phyloP scores from a whole-genome alignment of 2,888 invertebrate genomes.

The Pherbina coryleti region DNA sequence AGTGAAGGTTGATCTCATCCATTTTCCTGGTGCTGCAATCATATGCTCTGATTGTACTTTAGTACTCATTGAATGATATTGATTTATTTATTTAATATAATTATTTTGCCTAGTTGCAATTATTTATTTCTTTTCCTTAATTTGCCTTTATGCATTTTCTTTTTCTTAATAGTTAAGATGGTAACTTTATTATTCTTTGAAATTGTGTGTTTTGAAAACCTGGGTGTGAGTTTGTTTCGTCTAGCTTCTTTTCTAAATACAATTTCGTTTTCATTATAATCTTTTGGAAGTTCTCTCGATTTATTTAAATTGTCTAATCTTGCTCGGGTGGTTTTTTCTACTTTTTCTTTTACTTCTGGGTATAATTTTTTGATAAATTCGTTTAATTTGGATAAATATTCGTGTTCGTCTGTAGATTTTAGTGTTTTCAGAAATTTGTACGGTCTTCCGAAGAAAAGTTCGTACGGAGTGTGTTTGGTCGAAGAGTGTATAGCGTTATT shows the following conservation, averaged over 20 bases:
- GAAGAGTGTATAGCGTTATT: conserved; percentile 21
- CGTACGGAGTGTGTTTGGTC: conserved; percentile 14
- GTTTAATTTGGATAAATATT: too few species aligned
- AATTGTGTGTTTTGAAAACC: conserved; percentile 34
- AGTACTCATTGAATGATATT: not conserved
- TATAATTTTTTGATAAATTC: conserved; percentile 35
- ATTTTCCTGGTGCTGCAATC: not conserved
- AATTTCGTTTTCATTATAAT: not conserved
- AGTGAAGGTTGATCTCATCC: not conserved
- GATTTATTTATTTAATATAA: too few species aligned
- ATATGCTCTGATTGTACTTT: not conserved
- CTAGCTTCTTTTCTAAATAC: conserved; percentile 42
- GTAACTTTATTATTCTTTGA: conserved; percentile 34
- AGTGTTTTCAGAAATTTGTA: conserved; percentile 21
- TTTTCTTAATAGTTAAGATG: conserved; percentile 37
- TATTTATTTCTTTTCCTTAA: conserved; percentile 18
- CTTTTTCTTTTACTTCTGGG: conserved; percentile 29
- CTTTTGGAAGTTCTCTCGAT: conserved; percentile 22
- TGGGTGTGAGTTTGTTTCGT: conserved; percentile 29
- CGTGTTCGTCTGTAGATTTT: too few species aligned
- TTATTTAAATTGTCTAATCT: conserved; percentile 41
- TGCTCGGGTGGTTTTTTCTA: not conserved
- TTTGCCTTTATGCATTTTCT: conserved; percentile 45
- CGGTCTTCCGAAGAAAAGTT: conserved; percentile 46
- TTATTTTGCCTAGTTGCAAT: too few species aligned